Base-by-base conservation (phyloP, 2,888 invertebrate genomes). In the Drosophila diplacantha region DNA sequence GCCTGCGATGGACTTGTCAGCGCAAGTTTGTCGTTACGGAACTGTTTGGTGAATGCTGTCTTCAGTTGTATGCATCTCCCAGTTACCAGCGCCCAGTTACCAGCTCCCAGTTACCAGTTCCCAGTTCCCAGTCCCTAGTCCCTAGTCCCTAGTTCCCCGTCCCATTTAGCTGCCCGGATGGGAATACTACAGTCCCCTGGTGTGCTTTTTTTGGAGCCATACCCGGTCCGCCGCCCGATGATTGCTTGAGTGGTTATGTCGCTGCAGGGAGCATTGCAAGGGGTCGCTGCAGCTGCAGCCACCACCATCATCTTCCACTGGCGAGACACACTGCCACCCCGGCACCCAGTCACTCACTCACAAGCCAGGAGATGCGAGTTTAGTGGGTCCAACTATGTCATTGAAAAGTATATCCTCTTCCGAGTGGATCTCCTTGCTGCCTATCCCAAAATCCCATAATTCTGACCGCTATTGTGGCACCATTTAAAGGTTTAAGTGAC, bases 1-100 rank as follows among this genome's bases (percentile, higher is more conserved):
- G 34, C 32, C 22, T 16, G 22, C 34, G 49, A 49, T 49, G 49
- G 49, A 49, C 24, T 49, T 34, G 49, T 34, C 49, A 24, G 49
- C 24, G 49, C 49, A 35, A 49, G 49, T 34, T 49, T 35, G 49
- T 49, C 32, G 24, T 50, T 52, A 38, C 38, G 52, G 11, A 49
- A 49, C 34, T 34, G 34, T 34, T 34, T 49, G 22, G 47, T 32
- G 16, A 22, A 49, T 49, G 49, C 47, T 47, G 14, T 49, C 49
- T 49, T 34, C 47, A 34, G 49, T 32, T 47, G 14, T 49, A 34
- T 49, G 49, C 47, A 34, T 22, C 22, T 22, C 22, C 22, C 22
- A 22, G 47, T 22, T 47, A 3, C 22, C 22, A 22, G 22, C 4
- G 3, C 22, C 22, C 5, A 5, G 47, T 22, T 47, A 3, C 22